Evolutionary conservation across 2,888 invertebrate genomes (phyloP).

Genomic region (Rhingia campestris): DNA sequence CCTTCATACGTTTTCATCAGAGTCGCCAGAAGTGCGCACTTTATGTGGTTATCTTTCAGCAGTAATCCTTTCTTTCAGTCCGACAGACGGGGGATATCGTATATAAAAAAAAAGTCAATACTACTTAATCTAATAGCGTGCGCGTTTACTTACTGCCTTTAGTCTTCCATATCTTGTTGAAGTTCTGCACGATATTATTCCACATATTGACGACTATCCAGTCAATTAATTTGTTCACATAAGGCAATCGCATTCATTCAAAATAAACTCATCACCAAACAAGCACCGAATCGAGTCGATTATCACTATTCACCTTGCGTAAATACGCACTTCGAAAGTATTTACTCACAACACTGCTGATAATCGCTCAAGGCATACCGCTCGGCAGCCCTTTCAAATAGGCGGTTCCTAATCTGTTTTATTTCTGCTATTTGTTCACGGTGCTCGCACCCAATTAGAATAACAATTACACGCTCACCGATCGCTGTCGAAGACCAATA

Average conservation of each 20-base stretch:
- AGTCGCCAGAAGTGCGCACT: not conserved
- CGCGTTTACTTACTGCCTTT: slow-evolving; percentile 62
- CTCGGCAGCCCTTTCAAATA: slow-evolving; percentile 9
- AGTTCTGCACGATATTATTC: slow-evolving; percentile 73
- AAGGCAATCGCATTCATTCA: slow-evolving; percentile 67
- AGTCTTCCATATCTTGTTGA: slow-evolving; percentile 71
- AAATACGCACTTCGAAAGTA: slow-evolving; percentile 17
- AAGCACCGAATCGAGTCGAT: slow-evolving; percentile 28
- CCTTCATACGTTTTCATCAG: not conserved
- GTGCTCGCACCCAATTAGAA: slow-evolving; percentile 54
- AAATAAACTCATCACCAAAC: slow-evolving; percentile 58
- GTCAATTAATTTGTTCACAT: slow-evolving; percentile 60
- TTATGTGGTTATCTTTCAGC: not conserved
- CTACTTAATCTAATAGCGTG: slow-evolving; percentile 16
- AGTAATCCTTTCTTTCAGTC: slow-evolving; percentile 3
- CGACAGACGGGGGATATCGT: not conserved
- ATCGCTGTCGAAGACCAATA: slow-evolving; percentile 21
- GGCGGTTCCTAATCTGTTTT: slow-evolving; percentile 33
- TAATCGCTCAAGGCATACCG: slow-evolving; percentile 33
- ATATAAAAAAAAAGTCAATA: slow-evolving; percentile 13
- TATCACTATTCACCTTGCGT: slow-evolving; percentile 49
- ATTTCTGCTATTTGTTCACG: slow-evolving; percentile 36
- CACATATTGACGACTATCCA: slow-evolving; percentile 68
- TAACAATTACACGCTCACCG: slow-evolving; percentile 57
- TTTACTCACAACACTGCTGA: slow-evolving; percentile 2